Percentiles rank a stretch among this genome's conserved stretches.
Conservation (phyloP, 2,888 invertebrate genomes). For the Caradrina kadenii region DNA sequence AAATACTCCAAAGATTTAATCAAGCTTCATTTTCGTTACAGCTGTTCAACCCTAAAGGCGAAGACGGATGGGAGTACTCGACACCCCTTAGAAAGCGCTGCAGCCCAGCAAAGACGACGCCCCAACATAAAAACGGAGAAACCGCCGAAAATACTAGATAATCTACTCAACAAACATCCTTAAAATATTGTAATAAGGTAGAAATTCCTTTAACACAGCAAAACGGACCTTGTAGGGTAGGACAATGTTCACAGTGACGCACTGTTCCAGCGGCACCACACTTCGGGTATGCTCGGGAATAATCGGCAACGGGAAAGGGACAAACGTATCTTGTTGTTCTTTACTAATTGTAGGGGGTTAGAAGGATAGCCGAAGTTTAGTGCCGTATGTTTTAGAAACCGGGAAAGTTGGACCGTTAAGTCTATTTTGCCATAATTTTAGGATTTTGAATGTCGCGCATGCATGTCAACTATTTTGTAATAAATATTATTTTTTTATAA, state of each 20-base stretch:
- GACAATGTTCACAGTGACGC: conserved; percentile 64
- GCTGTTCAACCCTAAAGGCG: conserved; percentile 93
- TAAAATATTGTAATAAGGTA: conserved; percentile 69
- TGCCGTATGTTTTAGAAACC: conserved; percentile 48
- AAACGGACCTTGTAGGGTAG: conserved; percentile 66
- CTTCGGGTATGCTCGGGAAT: conserved; percentile 50
- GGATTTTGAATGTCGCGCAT: conserved; percentile 50
- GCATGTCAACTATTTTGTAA: conserved; percentile 14
- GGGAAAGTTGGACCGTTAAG: conserved; percentile 50
- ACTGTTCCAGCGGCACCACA: conserved; percentile 46
- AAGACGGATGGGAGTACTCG: conserved; percentile 91
- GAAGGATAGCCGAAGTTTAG: conserved; percentile 23
- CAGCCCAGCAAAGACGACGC: conserved; percentile 66
- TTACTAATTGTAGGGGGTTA: conserved; percentile 21
- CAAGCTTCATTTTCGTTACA: conserved; percentile 73
- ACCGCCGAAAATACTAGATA: conserved; percentile 80
- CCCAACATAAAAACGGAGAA: conserved; percentile 75
- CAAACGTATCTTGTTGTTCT: conserved; percentile 9
- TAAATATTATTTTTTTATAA: conserved; percentile 9
- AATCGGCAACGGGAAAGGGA: conserved; percentile 34
- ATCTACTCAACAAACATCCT: conserved; percentile 68
- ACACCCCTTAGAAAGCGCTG: conserved; percentile 87
- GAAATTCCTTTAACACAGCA: conserved; percentile 74
- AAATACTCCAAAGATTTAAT: too few species aligned
- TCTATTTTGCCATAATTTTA: conserved; percentile 64